Percentiles rank a stretch among this genome's conserved stretches.
These are phyloP conservation scores for Agraylea sexmaculata DNA, from an alignment of 1,140 invertebrate species.

Conservation along the genomic window DNA sequence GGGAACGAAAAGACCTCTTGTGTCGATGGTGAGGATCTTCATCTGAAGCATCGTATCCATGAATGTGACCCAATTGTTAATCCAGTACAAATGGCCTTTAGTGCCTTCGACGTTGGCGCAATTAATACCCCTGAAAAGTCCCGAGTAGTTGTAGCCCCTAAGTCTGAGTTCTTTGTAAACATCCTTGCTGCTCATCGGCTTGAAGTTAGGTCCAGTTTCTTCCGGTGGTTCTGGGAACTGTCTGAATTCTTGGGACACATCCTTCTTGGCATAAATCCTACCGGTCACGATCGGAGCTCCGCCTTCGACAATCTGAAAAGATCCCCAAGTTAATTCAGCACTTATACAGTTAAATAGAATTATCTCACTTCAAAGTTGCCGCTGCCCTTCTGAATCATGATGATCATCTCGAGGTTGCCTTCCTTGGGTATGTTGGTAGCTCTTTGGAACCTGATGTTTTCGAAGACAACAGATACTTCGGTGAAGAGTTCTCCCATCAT, in stretches of 20 bases:
- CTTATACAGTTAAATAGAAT: slow-evolving; percentile 9
- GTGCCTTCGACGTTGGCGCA: slow-evolving; percentile 37
- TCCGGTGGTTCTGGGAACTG: slow-evolving; percentile 33
- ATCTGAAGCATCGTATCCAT: slow-evolving; percentile 90
- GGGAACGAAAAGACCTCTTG: slow-evolving; percentile 66
- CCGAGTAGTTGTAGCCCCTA: slow-evolving; percentile 84
- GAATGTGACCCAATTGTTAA: slow-evolving; percentile 82
- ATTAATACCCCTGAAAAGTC: slow-evolving; percentile 56
- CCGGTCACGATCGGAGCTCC: slow-evolving; percentile 69
- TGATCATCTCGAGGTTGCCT: slow-evolving; percentile 56
- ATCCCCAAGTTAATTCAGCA: neutral
- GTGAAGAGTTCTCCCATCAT: slow-evolving; percentile 57
- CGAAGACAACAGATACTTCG: slow-evolving; percentile 71
- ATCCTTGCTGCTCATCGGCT: slow-evolving; percentile 52
- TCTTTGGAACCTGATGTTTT: slow-evolving; percentile 72
- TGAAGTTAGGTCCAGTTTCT: slow-evolving; percentile 32
- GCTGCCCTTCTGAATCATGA: slow-evolving; percentile 72
- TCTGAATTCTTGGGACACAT: slow-evolving; percentile 34
- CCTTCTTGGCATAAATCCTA: slow-evolving; percentile 42
- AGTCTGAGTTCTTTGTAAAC: slow-evolving; percentile 87
- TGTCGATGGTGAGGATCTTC: slow-evolving; percentile 63
- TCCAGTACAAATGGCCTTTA: slow-evolving; percentile 38
- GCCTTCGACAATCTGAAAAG: slow-evolving; percentile 57
- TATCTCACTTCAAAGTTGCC: slow-evolving; percentile 65
- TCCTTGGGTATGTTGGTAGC: slow-evolving; percentile 69